phyloP scores from a whole-genome alignment of 2,113 vertebrate species.

The Eretmodus cyanostictus region DNA sequence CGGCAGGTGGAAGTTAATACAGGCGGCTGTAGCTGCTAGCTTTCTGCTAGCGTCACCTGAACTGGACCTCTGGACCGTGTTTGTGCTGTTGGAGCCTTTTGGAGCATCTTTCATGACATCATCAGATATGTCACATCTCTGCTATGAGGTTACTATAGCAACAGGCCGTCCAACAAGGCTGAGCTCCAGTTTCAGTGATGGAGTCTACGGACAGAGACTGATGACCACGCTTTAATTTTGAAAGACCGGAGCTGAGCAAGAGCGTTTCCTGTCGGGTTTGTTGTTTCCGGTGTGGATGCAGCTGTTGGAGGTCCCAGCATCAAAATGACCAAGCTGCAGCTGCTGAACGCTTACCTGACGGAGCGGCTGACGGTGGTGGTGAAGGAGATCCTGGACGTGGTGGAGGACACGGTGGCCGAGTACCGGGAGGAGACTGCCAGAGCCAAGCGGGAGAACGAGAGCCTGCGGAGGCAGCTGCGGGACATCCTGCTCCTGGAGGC shows the following conservation, averaged over 20 bases:
- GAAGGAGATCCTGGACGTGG: constrained; percentile 70
- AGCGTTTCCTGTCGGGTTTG: constrained; percentile 21
- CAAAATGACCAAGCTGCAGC: constrained; percentile 65
- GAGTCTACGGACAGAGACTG: neutral
- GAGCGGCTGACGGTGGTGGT: constrained; percentile 68
- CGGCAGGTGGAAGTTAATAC: neutral
- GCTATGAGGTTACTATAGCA: neutral
- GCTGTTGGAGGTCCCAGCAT: constrained; percentile 29
- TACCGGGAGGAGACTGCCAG: constrained; percentile 71
- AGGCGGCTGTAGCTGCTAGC: neutral
- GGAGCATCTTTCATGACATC: neutral
- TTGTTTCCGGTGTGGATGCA: constrained; percentile 19
- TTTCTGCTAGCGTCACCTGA: neutral
- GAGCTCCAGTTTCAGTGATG: neutral
- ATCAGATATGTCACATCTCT: neutral
- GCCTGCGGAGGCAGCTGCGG: constrained; percentile 69
- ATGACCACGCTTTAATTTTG: neutral
- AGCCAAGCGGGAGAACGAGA: constrained; percentile 63
- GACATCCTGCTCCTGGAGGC: constrained; percentile 61
- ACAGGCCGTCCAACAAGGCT: neutral
- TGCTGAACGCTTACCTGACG: constrained; percentile 64
- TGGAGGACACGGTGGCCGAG: constrained; percentile 69
- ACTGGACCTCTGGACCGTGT: neutral
- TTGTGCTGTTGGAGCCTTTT: neutral
- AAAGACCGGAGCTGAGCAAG: neutral